Evolutionary conservation across 2,113 vertebrate species (phyloP).

Genomic region (Lipotes vexillifer): DNA sequence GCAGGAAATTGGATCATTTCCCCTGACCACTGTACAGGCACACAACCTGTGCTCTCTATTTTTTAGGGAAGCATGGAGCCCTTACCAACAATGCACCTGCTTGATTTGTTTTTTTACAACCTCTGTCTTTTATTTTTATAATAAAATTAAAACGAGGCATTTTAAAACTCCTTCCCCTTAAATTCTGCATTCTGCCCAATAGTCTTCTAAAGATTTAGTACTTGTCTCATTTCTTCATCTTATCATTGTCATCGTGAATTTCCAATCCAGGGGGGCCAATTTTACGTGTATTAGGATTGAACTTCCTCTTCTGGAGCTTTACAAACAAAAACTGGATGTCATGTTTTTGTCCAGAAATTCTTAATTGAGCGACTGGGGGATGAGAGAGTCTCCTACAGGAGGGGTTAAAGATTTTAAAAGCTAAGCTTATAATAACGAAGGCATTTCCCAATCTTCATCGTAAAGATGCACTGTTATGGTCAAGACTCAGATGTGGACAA

Average conservation of each 20-base stretch:
- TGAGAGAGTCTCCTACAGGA: background rate
- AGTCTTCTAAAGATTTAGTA: background rate
- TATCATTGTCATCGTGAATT: background rate
- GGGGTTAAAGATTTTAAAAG: background rate
- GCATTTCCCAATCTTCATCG: background rate
- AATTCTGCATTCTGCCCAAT: background rate
- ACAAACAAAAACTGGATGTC: background rate
- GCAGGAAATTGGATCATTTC: background rate
- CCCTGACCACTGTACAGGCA: background rate
- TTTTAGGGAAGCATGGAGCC: background rate
- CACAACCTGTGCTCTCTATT: accelerated
- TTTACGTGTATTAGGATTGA: background rate
- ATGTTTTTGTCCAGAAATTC: background rate
- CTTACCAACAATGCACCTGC: background rate
- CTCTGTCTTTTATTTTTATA: background rate
- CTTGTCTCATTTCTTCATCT: background rate
- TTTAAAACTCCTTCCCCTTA: background rate
- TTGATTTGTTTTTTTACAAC: background rate
- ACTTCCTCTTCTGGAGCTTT: background rate
- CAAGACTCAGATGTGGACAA: background rate
- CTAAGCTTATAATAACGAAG: background rate
- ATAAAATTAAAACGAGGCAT: background rate
- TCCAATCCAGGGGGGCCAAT: background rate
- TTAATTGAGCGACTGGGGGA: accelerated
- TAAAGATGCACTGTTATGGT: background rate